phyloP scores from a whole-genome alignment of 2,113 vertebrate species.

The Artemisiospiza belli region DNA sequence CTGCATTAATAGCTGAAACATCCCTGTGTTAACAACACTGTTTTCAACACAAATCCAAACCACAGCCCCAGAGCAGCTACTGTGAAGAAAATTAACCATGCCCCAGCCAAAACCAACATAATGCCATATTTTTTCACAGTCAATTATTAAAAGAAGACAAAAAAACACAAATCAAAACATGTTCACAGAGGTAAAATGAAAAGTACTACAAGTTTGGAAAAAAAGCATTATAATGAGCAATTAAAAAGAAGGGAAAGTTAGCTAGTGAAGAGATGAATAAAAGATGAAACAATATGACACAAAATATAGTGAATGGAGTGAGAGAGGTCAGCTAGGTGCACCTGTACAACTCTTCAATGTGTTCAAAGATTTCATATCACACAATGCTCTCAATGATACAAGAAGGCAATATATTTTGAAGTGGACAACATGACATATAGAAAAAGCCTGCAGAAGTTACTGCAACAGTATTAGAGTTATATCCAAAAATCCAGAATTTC shows the following conservation, averaged over 20 bases:
- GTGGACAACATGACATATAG: not conserved
- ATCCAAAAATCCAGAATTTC: not conserved
- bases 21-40: not conserved
- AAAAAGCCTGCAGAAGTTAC: not conserved
- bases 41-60: not conserved
- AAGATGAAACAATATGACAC: not conserved
- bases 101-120: not conserved
- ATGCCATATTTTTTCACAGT: not conserved
- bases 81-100: not conserved
- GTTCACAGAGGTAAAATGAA: not conserved
- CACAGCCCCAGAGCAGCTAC: not conserved
- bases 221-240: not conserved
- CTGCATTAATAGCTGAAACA: not conserved
- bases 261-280: not conserved
- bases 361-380: not conserved
- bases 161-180: not conserved
- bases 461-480: not conserved
- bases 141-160: not conserved
- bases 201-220: not conserved
- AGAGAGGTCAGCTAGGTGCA: not conserved
- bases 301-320: not conserved
- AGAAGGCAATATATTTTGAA: not conserved
- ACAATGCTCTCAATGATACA: not conserved
- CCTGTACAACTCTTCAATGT: not conserved
- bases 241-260: not conserved